phyloP scores from a whole-genome alignment of 1,140 invertebrate genomes.

The Colletes latitarsis region DNA sequence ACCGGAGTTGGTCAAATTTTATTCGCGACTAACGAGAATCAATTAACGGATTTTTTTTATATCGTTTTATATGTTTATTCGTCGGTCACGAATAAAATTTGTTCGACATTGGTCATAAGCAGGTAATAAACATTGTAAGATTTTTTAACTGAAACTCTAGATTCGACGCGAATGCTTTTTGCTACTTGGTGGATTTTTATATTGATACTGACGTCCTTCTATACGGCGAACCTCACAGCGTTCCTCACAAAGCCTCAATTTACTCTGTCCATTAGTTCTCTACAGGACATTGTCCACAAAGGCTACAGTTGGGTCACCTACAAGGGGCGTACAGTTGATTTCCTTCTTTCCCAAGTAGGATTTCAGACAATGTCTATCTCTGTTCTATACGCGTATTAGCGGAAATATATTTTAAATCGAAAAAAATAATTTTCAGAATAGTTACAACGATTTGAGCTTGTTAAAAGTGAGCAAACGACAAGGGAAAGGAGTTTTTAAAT shows the following conservation, averaged over 20 bases:
- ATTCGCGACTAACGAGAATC: too few relatives aligned
- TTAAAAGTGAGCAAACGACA: slow-evolving; percentile 39
- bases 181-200: slow-evolving; percentile 96
- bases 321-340: slow-evolving; percentile 85
- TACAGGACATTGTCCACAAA: slow-evolving; percentile 86
- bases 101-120: not conserved
- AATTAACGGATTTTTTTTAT: too few relatives aligned
- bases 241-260: slow-evolving; percentile 92
- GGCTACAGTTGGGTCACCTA: slow-evolving; percentile 86
- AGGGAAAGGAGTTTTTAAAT: slow-evolving; percentile 29
- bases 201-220: slow-evolving; percentile 93
- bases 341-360: slow-evolving; percentile 84
- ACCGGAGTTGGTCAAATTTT: too few relatives aligned
- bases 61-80: too few relatives aligned
- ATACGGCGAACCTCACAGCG: slow-evolving; percentile 94
- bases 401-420: not conserved
- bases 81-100: not conserved
- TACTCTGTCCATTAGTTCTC: slow-evolving; percentile 87
- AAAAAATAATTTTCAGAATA: slow-evolving; percentile 14
- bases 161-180: slow-evolving; percentile 90
- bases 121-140: too few relatives aligned
- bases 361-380: not conserved
- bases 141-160: slow-evolving; percentile 78
- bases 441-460: slow-evolving; percentile 34
- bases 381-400: not conserved